Evolutionary conservation across 2,113 vertebrate species (phyloP), one percentile per base, ranked within the genome.

Genomic region (Pteropus alecto): DNA sequence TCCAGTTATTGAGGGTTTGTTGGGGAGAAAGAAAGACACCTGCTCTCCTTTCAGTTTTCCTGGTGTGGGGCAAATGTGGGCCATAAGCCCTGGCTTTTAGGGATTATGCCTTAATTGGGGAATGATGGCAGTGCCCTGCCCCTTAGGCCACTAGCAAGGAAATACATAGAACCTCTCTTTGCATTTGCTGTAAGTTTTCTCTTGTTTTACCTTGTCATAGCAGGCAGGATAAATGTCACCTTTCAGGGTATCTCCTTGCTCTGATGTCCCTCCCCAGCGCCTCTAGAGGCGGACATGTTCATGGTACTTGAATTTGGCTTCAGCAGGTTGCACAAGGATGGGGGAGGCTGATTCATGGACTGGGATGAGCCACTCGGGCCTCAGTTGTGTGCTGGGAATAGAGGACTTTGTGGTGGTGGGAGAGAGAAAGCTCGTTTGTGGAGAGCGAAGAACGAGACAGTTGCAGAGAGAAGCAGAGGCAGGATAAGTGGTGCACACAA

Each of bases 241-340:
- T 77, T 76, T 38, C 5, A 0, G 33, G 30, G 19, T 63, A 6
- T 38, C 30, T 41, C 4, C 65, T 77, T 43, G 24, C 74, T 76
- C 63, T 56, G 14, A 58, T 19, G 16, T 30, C 3, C 54, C 8
- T 56, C 33, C 24, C 43, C n/a, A 74, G 6, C 15, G 21, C 14
- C 28, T 35, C 46, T 8, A 12, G 46, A 28, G 6, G 30, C 33
- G 16, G 33, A 15, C 41, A 8, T 11, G 14, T 71, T 38, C 15
- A 3, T 43, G 58, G 46, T 13, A 73, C 90, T 90, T 91, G 60
- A 82, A 13, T 38, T 94, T 79, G 74, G 38, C 38, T 35, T 71
- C 9, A 1, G 51, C 13, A 67, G 48, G 11, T 70, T 74, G 43
- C 35, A 83, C 2, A 21, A 68, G 6, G 56, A 22, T 93, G 38